Conservation (phyloP, 2,113 vertebrate species). For the Limnothrissa miodon region DNA sequence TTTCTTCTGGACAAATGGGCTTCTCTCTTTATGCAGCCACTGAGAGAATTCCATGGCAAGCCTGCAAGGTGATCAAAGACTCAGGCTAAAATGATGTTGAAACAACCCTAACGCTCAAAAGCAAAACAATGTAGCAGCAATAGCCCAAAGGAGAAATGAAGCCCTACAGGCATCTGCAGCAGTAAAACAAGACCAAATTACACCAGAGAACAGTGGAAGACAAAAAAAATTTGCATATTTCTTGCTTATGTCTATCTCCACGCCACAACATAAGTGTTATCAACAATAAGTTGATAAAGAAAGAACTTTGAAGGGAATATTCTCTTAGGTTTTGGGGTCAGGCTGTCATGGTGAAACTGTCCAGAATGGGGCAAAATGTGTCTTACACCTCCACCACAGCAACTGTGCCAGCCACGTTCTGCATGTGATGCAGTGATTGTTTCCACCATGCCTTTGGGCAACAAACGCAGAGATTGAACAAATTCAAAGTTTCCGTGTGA, state of each 20-base stretch:
- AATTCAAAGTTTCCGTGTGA: too few relatives aligned
- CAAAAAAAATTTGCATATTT: too few relatives aligned
- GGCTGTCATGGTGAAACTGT: neutral
- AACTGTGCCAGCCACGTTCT: neutral
- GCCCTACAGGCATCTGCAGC: neutral
- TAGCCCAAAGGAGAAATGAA: neutral
- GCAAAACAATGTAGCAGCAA: constrained; percentile 34
- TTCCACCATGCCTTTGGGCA: too few relatives aligned
- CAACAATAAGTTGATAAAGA: neutral
- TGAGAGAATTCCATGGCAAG: constrained; percentile 69
- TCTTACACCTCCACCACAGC: neutral
- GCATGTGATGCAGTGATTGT: too few relatives aligned
- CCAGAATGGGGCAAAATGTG: neutral
- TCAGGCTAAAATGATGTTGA: constrained; percentile 72
- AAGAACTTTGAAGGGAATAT: neutral
- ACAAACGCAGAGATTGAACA: too few relatives aligned
- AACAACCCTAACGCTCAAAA: constrained; percentile 64
- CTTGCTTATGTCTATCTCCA: neutral
- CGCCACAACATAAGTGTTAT: neutral
- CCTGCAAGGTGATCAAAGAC: constrained; percentile 74
- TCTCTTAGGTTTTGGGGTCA: neutral
- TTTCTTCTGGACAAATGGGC: constrained; percentile 74
- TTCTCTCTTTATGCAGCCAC: constrained; percentile 65
- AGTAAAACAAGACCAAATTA: neutral
- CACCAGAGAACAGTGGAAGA: neutral